A percentile compares a stretch with the other conserved stretches of the same genome.
Conservation (phyloP, 2,888 invertebrate species). For the Phorcus lineatus region DNA sequence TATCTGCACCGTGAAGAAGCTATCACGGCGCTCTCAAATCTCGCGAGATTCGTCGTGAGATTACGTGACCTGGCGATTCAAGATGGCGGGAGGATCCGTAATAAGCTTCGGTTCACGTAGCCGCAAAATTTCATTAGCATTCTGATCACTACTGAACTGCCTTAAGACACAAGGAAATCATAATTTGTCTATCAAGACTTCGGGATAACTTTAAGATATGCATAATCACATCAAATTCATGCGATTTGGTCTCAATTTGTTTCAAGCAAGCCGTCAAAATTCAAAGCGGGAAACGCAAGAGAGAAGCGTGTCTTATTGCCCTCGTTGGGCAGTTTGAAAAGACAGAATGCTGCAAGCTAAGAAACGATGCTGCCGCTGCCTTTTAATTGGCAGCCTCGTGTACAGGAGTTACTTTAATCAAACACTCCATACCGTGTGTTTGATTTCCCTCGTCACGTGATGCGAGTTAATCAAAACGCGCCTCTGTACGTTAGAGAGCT, state of each 20-base stretch:
- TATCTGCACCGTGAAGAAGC: neutral
- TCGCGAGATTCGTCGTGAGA: neutral
- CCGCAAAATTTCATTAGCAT: neutral
- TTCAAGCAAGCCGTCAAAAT: constrained; percentile 30
- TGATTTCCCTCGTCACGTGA: constrained; percentile 39
- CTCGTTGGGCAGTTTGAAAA: constrained; percentile 20
- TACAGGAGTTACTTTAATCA: constrained; percentile 26
- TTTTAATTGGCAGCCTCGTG: constrained; percentile 20
- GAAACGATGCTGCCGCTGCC: constrained; percentile 9
- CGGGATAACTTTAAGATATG: constrained; percentile 29
- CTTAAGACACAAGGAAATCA: constrained; percentile 16
- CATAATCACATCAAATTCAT: constrained; percentile 32
- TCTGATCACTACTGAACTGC: constrained; percentile 16
- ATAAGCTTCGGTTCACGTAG: constrained; percentile 10
- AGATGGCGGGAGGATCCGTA: neutral
- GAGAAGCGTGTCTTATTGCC: constrained; percentile 22
- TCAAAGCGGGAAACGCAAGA: constrained; percentile 12
- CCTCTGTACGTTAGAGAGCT: constrained; percentile 22
- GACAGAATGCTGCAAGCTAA: constrained; percentile 7
- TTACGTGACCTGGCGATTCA: constrained; percentile 18
- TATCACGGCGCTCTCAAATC: neutral
- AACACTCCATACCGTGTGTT: constrained; percentile 29
- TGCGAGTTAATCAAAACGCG: constrained; percentile 38
- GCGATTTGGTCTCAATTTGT: constrained; percentile 27
- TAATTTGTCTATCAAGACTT: constrained; percentile 23